Evolutionary conservation across 2,888 invertebrate genomes (phyloP), one percentile per base, ranked within the genome.

Genomic region (Brenthis daphne): DNA sequence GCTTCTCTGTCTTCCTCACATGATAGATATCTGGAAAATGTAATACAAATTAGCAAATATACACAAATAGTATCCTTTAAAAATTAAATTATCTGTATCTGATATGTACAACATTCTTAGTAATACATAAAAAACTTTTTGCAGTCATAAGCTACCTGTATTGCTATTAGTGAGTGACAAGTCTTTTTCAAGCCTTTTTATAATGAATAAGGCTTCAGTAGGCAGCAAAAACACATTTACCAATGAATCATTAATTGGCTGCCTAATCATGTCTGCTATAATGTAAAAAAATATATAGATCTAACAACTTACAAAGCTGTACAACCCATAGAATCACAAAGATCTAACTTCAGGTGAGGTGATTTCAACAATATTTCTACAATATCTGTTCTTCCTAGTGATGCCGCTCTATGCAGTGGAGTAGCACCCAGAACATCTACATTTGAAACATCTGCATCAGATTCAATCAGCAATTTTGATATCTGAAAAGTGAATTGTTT

Each of bases 1-100:
- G 95, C 94, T 75, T 94, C 93, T 74, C 96, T 93, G 76, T 96
- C 95, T 85, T 97, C 97, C 85, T 97, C 97, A 87, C 97, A 97
- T 3, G 97, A 96, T 73, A 97, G 92, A 87, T 97, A 97, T 69
- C 95, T 95, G 85, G 65, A 89, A 91, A 12, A 29, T 29, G 29
- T 53, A 11, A n/a, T 16, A 53, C 2, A 16, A n/a, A n/a, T 8
- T 5, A 16, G 3, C 13, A 16, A n/a, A 29, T 14, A 33, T 24
- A 33, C 33, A 51, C 14, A 3, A 12, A 13, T 24, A 29, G 29
- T 4, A 29, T 29, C 3, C 0, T 29, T 4, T 29, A 4, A 29
- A 29, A 29, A 29, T 8, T 11, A 11, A 43, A 43, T 11, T 11
- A 43, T 11, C 37, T 43, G 8, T 11, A 0, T 43, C 8, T 29